A percentile compares a stretch with the other conserved stretches of the same genome.
Conservation (phyloP, 1,140 invertebrate genomes). For the Psilanteris sp. region DNA sequence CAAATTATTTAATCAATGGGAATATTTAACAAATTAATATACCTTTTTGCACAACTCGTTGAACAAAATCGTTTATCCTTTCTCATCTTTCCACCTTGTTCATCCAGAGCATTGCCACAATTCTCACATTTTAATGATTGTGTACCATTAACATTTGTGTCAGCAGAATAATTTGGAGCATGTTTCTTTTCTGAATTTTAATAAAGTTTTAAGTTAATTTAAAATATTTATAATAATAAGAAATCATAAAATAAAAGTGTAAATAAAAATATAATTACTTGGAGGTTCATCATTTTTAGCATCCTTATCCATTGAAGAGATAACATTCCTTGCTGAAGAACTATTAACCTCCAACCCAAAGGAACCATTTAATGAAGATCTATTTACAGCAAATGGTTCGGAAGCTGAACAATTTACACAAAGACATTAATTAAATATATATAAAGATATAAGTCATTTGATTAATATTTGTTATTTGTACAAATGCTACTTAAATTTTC, state of each 20-base stretch:
- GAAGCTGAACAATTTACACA: too few relatives aligned
- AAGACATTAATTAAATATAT: too few relatives aligned
- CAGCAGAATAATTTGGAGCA: constrained; percentile 74
- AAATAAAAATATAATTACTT: constrained; percentile 79
- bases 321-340: constrained; percentile 77
- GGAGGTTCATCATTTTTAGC: constrained; percentile 85
- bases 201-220: too few relatives aligned
- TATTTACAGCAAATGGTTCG: constrained; percentile 93
- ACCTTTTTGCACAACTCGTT: constrained; percentile 86
- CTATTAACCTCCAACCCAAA: constrained; percentile 77
- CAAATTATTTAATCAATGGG: too few relatives aligned
- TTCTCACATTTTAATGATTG: constrained; percentile 87
- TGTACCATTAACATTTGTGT: constrained; percentile 74
- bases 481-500: too few relatives aligned
- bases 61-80: constrained; percentile 91
- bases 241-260: constrained; percentile 15
- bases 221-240: too few relatives aligned
- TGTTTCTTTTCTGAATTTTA: constrained; percentile 75
- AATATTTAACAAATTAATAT: too few relatives aligned
- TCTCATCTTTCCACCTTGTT: constrained; percentile 86
- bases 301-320: constrained; percentile 80
- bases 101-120: constrained; percentile 85
- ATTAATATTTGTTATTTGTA: too few relatives aligned
- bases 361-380: constrained; percentile 79
- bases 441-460: too few relatives aligned